Percentiles rank a stretch among this genome's conserved stretches.
phyloP scores from a whole-genome alignment of 1,140 invertebrate species.

The Drosophila tsacasi region DNA sequence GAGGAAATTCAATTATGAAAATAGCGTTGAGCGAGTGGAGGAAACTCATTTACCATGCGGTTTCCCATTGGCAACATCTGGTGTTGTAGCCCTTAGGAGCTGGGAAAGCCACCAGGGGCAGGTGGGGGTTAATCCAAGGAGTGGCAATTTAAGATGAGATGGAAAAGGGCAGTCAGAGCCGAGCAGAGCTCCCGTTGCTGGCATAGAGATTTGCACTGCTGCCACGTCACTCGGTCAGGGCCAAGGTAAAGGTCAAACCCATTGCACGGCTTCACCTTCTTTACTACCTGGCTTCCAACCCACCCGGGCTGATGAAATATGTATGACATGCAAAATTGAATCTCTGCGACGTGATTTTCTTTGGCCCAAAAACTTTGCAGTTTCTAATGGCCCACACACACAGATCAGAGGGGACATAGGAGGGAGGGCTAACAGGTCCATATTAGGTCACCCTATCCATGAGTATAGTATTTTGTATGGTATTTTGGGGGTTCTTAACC shows the following conservation, averaged over 20 bases:
- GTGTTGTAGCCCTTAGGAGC: conserved; percentile 8
- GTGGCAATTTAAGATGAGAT: conserved; percentile 37
- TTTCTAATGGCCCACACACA: conserved; percentile 20
- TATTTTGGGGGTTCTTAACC: background rate
- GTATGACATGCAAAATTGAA: conserved; percentile 57
- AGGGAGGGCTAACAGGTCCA: background rate
- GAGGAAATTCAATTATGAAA: conserved; percentile 79
- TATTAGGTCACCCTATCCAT: background rate
- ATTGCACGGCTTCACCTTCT: conserved; percentile 10
- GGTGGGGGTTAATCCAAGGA: conserved; percentile 5
- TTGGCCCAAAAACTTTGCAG: conserved; percentile 22
- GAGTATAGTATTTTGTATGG: background rate
- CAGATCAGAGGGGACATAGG: background rate
- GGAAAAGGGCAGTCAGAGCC: conserved; percentile 17
- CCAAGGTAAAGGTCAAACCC: conserved; percentile 61
- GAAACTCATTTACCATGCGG: conserved; percentile 57
- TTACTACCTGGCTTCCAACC: conserved; percentile 20
- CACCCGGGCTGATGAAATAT: conserved; percentile 46
- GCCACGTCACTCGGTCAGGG: conserved; percentile 53
- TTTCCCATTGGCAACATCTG: conserved; percentile 41
- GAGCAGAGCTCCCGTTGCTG: conserved; percentile 4
- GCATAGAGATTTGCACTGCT: conserved; percentile 22
- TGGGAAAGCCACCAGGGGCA: background rate
- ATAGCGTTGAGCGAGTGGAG: conserved; percentile 48
- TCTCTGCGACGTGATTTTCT: conserved; percentile 31